Evolutionary conservation across 2,113 vertebrate species (phyloP), one percentile per base, ranked within the genome.

Genomic region (Dunckerocampus dactyliophorus): DNA sequence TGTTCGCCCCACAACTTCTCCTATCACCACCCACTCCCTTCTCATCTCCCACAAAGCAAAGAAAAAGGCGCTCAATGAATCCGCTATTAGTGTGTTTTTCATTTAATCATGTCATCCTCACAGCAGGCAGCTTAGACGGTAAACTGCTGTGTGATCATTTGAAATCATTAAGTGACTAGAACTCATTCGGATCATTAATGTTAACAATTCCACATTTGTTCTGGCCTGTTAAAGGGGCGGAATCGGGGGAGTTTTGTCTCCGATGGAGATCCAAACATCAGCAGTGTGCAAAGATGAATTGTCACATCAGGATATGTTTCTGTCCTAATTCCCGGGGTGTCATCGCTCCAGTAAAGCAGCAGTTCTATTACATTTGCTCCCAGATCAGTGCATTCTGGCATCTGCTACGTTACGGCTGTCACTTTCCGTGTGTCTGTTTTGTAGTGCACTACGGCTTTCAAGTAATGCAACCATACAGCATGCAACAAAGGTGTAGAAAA

Each of bases 61-160:
- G 43, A 8, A 64, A 20, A 63, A 58, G 47, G 60, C 46, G 47
- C 62, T 70, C 39, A 49, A 47, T 62, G 56, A 74, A 42, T 68
- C 62, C 34, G 65, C 65, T 52, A 61, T 65, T 67, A 52, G 60
- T 69, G 43, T 62, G 16, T 55, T 75, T 69, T 56, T 61, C 48
- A 63, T 63, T 71, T 59, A 45, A 63, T 74, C 47, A 39, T 76
- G 59, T 50, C 54, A 19, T 20, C 16, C 15, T 57, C 54, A 46
- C 46, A 72, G 67, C 68, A 49, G 70, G 47, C 53, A 47, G 64
- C 62, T 57, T 39, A 4, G 39, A 17, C 20, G 8, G 24, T 12
- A 22, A 37, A 54, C 28, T n/a, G 45, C 34, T 59, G 65, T 11
- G 48, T 46, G 43, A 47, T 28, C 22, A n/a, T 28, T 2, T 17